Conservation (phyloP, 1,140 invertebrate genomes). For the Dreissena rostriformis region DNA sequence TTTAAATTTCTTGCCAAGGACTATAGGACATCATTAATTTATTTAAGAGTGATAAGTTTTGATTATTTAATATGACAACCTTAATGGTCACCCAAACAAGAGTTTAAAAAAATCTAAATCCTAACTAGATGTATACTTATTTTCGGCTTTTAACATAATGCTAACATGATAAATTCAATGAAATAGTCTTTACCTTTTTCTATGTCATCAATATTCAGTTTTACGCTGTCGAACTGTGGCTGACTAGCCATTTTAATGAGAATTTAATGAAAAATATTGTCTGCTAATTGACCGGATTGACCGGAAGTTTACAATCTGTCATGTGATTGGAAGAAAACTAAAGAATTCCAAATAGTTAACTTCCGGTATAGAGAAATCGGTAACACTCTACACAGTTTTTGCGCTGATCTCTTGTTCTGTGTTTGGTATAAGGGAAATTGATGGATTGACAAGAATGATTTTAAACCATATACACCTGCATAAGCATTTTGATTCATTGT, state of each 20-base stretch:
- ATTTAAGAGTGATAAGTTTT: background rate
- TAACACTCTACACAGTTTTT: too few species aligned
- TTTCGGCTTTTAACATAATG: too few species aligned
- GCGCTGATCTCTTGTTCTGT: too few species aligned
- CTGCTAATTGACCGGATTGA: background rate
- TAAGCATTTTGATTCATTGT: too few species aligned
- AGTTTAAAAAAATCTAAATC: background rate
- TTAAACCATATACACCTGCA: too few species aligned
- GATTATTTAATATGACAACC: background rate
- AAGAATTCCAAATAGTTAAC: background rate
- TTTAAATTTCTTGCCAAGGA: background rate
- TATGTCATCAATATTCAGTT: conserved; percentile 5
- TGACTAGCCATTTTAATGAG: background rate
- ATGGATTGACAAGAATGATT: too few species aligned
- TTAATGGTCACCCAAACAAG: background rate
- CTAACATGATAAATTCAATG: too few species aligned
- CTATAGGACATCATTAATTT: background rate
- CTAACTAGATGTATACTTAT: background rate
- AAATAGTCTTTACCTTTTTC: background rate
- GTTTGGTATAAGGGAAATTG: too few species aligned
- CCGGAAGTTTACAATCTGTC: conserved; percentile 9
- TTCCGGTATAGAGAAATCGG: too few species aligned
- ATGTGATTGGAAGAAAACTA: conserved; percentile 2
- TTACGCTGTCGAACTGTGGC: background rate
- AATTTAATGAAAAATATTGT: background rate